These are phyloP conservation scores for Heptranchias perlo DNA, from an alignment of 2,113 vertebrate species.

Conservation along the genomic window DNA sequence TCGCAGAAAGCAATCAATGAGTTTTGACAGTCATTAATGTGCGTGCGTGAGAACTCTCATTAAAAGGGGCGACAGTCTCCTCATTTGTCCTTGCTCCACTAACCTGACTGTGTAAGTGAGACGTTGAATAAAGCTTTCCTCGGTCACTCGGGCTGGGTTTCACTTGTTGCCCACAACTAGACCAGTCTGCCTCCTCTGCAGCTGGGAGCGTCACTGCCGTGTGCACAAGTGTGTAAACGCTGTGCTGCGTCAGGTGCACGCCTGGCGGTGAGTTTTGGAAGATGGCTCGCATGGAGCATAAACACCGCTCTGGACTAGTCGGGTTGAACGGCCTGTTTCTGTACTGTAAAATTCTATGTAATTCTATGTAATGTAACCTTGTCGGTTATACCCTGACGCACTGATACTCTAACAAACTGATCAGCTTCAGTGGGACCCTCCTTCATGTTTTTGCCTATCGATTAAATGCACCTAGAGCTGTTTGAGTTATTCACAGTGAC, in stretches of 20 bases:
- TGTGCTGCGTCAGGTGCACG: neutral
- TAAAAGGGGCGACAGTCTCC: neutral
- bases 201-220: neutral
- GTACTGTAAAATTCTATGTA: neutral
- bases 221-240: neutral
- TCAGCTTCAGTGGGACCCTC: neutral
- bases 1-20: neutral
- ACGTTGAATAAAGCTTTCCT: neutral
- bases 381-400: neutral
- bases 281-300: neutral
- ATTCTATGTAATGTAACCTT: neutral
- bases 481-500: neutral
- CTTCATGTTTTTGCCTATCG: neutral
- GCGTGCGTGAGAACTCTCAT: neutral
- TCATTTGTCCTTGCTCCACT: conserved; percentile 6
- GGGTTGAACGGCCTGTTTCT: neutral
- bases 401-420: neutral
- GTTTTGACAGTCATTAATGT: conserved; percentile 7
- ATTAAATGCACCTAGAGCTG: neutral
- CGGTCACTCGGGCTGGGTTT: neutral
- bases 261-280: neutral
- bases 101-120: neutral
- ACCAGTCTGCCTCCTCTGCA: neutral
- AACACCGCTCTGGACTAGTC: too few relatives aligned
- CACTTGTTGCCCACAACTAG: neutral